Base-by-base conservation (phyloP, 2,888 invertebrate species). In the Agonopterix heracliana region DNA sequence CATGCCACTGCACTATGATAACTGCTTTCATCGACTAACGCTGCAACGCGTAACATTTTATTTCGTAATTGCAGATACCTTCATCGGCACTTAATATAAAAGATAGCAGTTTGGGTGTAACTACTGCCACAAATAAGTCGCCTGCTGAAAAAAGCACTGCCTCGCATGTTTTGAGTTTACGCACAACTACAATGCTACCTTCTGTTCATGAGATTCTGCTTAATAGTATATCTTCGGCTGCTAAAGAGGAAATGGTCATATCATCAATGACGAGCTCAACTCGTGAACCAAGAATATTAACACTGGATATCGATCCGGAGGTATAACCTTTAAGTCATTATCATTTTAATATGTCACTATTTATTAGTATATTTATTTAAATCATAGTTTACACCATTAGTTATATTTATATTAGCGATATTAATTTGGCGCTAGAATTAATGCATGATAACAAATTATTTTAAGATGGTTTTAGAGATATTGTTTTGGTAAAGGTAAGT, bases 261-360 rank as follows among this genome's bases (percentile, higher is more conserved):
- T 82, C 85, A 66, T 82, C 84, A 68, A 86, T 87, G 80, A 82
- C 74, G 64, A 88, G 81, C 72, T 83, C 88, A 61, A 89, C 87
- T 81, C 74, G 70, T 69, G 83, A 87, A 84, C 86, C 88, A 72
- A 87, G 82, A 83, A 87, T 88, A 84, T 88, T 90, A 83, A 90
- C 90, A 76, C 80, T 90, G 78, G 89, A 90, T 80, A 89, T 90
- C 72, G 90, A 91, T 88, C 90, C 90, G 75, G 87, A 90, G 90
- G 91, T 91, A 90, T 89, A 83, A 74, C 77, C 59, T 67, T 74
- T 78, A 68, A 69, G 59, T 72, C 49, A 49, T 42, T 47, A 44
- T 26, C 38, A 47, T 43, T 49, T 13, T 41, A 45, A 47, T 43
- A 14, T 13, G 14, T 43, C 51, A 51, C 51, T 9, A 46, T 26